Evolutionary conservation across 2,113 vertebrate genomes (phyloP).

Genomic region (Ibidorhyncha struthersii): DNA sequence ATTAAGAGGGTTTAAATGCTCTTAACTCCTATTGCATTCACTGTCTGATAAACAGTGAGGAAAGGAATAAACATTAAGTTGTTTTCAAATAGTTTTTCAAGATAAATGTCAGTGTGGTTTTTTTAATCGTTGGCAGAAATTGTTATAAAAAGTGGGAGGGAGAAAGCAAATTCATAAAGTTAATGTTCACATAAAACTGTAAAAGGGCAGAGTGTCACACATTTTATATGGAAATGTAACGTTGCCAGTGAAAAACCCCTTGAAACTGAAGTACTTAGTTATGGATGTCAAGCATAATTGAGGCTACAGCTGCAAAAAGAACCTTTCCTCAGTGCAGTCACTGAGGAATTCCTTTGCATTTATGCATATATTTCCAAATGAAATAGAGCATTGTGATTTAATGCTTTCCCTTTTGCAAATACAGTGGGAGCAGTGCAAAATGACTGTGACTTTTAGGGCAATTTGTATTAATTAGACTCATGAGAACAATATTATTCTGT

Average conservation of each 20-base stretch:
- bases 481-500: slow-evolving; percentile 10
- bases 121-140: not conserved
- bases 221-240: slow-evolving; percentile 29
- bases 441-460: not conserved
- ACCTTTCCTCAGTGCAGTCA: slow-evolving; percentile 22
- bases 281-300: slow-evolving; percentile 52
- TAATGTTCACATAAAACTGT: slow-evolving; percentile 26
- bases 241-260: not conserved
- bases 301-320: slow-evolving; percentile 43
- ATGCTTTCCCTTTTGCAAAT: slow-evolving; percentile 28
- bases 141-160: not conserved
- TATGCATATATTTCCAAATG: slow-evolving; percentile 46
- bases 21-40: not conserved
- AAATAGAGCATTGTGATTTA: slow-evolving; percentile 44
- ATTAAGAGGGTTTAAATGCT: not conserved
- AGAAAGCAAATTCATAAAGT: slow-evolving; percentile 20
- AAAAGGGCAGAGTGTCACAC: slow-evolving; percentile 29
- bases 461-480: slow-evolving; percentile 11
- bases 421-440: not conserved
- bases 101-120: not conserved
- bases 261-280: slow-evolving; percentile 24
- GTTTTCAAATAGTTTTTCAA: not conserved
- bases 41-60: not conserved
- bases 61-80: not conserved
- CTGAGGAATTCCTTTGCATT: slow-evolving; percentile 49